Evolutionary conservation across 2,888 invertebrate species (phyloP), one percentile per base, ranked within the genome.

Genomic region (Epinotia ramella): DNA sequence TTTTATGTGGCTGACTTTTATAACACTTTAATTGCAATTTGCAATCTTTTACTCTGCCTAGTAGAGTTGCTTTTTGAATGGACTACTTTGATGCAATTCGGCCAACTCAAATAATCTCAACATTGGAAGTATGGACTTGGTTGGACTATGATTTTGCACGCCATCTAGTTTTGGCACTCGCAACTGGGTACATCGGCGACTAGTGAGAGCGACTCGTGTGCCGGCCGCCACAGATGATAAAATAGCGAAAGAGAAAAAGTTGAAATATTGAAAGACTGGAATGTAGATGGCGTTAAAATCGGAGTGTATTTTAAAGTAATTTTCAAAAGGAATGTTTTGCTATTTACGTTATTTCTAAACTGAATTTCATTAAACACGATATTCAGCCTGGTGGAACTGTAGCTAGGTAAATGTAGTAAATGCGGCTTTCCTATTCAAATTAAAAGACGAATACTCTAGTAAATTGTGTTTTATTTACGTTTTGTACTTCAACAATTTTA

Each of bases 401-500:
- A 44, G 2, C 12, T 18, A 20, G 20, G 5, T 62, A 60, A 6
- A 33, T 44, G n/a, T 24, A 9, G 46, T 2, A 46, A 2, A 53
- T 33, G 9, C 7, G 33, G 24, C 11, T 20, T 76, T 44, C 16
- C n/a, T 18, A 53, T 13, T 46, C 18, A 33, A 76, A 92, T 87
- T 93, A 84, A 93, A 93, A 94, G 85, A 82, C 89, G 77, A 87
- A 87, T 93, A 65, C 84, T 88, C 83, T 89, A 84, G 86, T 90
- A 91, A 90, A 90, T 90, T 90, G 84, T 84, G 81, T 83, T 88
- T 90, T 88, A 87, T 91, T 90, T 84, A 89, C 88, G 88, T 89
- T 88, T 93, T 93, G 93, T 93, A 93, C 93, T 93, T 91, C 88
- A 90, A 92, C 88, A 90, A 80, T 81, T 80, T 84, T 90, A 91